Evolutionary conservation across 2,797 vertebrate species (phyloP).

Genomic region (Pipistrellus pipistrellus): DNA sequence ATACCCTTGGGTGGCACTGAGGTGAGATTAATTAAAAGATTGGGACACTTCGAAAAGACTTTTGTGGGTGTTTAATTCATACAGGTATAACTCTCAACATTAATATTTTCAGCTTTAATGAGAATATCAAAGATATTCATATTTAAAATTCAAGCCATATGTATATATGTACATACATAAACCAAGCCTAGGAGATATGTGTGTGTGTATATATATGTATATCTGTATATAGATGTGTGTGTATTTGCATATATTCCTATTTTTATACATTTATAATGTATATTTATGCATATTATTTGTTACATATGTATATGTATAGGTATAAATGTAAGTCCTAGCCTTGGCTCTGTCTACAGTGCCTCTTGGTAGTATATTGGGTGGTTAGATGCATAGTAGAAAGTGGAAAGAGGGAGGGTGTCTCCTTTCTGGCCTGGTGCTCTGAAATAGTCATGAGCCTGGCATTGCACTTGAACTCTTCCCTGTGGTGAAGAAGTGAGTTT

Average conservation of each 20-base stretch:
- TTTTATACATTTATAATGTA: not conserved
- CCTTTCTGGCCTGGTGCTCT: slow-evolving; percentile 63
- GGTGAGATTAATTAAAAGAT: slow-evolving; percentile 85
- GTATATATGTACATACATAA: not conserved
- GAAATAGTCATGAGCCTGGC: slow-evolving; percentile 76
- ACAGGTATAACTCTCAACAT: slow-evolving; percentile 81
- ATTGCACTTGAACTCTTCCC: slow-evolving; percentile 81
- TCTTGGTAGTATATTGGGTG: slow-evolving; percentile 69
- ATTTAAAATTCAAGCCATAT: slow-evolving; percentile 66
- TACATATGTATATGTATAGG: not conserved
- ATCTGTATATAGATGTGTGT: not conserved
- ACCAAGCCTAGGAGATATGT: not conserved
- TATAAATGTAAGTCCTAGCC: not conserved
- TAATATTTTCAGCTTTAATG: slow-evolving; percentile 82
- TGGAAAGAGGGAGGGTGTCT: slow-evolving; percentile 69
- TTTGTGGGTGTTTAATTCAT: slow-evolving; percentile 79
- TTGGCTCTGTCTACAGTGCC: slow-evolving; percentile 50
- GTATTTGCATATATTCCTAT: not conserved
- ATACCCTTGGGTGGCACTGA: slow-evolving; percentile 71
- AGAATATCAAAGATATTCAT: slow-evolving; percentile 76
- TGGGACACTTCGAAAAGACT: slow-evolving; percentile 72
- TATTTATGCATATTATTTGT: not conserved
- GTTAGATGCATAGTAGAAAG: slow-evolving; percentile 66
- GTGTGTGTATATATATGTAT: not conserved
- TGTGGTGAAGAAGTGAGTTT: slow-evolving; percentile 63